Evolutionary conservation across 1,140 invertebrate genomes (phyloP).

Genomic region (Mactra quadrangularis): DNA sequence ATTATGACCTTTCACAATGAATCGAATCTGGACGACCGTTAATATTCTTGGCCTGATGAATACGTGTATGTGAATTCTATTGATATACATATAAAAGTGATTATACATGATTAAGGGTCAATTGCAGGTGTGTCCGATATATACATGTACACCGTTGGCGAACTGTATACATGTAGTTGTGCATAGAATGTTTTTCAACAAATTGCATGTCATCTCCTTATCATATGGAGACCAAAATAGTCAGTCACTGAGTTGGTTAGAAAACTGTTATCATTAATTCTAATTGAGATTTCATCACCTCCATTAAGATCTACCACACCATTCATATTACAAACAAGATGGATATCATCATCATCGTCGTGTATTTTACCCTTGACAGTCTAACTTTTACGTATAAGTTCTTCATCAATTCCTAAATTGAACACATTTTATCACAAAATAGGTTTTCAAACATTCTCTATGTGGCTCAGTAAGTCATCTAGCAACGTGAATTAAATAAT

Average conservation of each 20-base stretch:
- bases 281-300: constrained; percentile 42
- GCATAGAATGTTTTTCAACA: no score
- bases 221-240: constrained; percentile 37
- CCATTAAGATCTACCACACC: constrained; percentile 22
- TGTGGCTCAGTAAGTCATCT: not conserved
- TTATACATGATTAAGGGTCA: no score
- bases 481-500: constrained; percentile 27
- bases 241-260: not conserved
- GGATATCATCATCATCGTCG: not conserved
- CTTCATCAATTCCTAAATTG: not conserved
- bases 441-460: not conserved
- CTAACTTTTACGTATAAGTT: no score
- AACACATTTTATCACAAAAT: constrained; percentile 31
- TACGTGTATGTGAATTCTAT: no score
- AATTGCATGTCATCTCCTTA: no score
- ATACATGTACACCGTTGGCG: no score
- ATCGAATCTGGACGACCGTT: no score
- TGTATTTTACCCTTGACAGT: not conserved
- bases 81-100: no score
- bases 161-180: no score
- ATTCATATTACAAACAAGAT: constrained; percentile 1
- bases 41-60: no score
- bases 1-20: no score
- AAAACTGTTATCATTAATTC: constrained; percentile 3
- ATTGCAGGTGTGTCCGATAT: no score